Evolutionary conservation across 1,140 invertebrate genomes (phyloP).

Genomic region (Neodiprion fabricii): DNA sequence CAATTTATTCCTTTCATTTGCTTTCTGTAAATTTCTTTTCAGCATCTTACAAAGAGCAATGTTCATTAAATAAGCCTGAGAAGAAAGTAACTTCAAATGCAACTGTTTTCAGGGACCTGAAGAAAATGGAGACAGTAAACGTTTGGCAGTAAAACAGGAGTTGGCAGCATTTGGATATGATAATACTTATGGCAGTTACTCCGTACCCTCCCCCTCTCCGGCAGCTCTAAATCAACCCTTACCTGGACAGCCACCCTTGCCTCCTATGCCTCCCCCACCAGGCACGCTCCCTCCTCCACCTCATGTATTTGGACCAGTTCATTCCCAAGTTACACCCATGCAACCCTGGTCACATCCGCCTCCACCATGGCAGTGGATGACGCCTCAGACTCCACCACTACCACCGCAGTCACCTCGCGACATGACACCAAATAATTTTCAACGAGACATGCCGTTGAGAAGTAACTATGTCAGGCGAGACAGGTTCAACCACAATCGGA

Average conservation of each 20-base stretch:
- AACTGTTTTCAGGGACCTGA: constrained; percentile 38
- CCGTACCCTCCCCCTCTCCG: constrained; percentile 33
- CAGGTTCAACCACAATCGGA: constrained; percentile 51
- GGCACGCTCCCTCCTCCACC: constrained; percentile 51
- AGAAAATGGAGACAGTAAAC: constrained; percentile 45
- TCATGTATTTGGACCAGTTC: constrained; percentile 49
- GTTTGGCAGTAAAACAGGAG: constrained; percentile 43
- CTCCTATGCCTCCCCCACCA: constrained; percentile 56
- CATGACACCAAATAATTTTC: constrained; percentile 40
- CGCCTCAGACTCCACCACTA: constrained; percentile 46
- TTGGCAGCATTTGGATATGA: constrained; percentile 44
- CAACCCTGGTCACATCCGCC: constrained; percentile 50
- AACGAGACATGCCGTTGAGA: constrained; percentile 46
- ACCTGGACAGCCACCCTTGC: constrained; percentile 57
- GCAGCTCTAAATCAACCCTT: constrained; percentile 50
- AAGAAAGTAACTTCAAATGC: background rate
- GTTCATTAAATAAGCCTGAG: background rate
- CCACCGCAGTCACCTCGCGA: constrained; percentile 41
- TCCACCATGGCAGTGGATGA: constrained; percentile 56
- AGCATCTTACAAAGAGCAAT: background rate
- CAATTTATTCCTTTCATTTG: too few species aligned
- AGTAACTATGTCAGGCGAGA: constrained; percentile 51
- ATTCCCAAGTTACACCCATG: constrained; percentile 51
- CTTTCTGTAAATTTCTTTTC: too few species aligned
- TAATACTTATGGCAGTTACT: constrained; percentile 36